Evolutionary conservation across 35 echinoderm and acorn worm species (phyloP).

Genomic region (Hemicentrotus pulcherrimus): DNA sequence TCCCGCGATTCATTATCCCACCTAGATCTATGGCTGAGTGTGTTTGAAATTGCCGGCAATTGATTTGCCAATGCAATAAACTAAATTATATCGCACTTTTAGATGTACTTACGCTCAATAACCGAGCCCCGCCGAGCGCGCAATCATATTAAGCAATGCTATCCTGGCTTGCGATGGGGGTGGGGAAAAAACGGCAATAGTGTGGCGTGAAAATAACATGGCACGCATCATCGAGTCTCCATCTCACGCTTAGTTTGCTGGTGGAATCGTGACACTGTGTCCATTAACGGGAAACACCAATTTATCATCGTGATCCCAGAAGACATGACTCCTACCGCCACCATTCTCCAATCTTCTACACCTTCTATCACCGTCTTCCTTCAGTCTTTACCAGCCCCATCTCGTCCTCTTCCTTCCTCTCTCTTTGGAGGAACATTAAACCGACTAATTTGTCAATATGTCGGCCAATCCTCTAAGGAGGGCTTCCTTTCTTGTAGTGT

Average conservation of each 20-base stretch:
- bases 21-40: slow-evolving; percentile 30
- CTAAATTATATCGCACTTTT: slow-evolving; percentile 55
- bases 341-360: slow-evolving; percentile 2
- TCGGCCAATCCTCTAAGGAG: neutral
- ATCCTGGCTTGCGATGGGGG: neutral
- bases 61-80: slow-evolving; percentile 52
- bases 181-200: neutral
- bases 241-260: slow-evolving; percentile 30
- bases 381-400: neutral
- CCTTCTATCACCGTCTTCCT: neutral
- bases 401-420: neutral
- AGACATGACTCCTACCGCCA: slow-evolving; percentile 9
- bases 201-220: neutral
- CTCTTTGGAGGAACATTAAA: slow-evolving; percentile 21
- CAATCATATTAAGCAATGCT: slow-evolving; percentile 56
- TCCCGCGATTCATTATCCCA: slow-evolving; percentile 49
- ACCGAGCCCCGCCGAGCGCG: slow-evolving; percentile 22
- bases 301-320: slow-evolving; percentile 35
- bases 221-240: slow-evolving; percentile 23
- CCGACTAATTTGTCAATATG: slow-evolving; percentile 43
- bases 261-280: slow-evolving; percentile 34
- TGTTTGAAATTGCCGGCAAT: slow-evolving; percentile 55
- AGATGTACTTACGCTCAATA: slow-evolving; percentile 56
- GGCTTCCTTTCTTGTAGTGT: neutral
- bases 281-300: slow-evolving; percentile 37